Base-by-base conservation (phyloP, 1,140 invertebrate species). In the Aphelenchoides besseyi region DNA sequence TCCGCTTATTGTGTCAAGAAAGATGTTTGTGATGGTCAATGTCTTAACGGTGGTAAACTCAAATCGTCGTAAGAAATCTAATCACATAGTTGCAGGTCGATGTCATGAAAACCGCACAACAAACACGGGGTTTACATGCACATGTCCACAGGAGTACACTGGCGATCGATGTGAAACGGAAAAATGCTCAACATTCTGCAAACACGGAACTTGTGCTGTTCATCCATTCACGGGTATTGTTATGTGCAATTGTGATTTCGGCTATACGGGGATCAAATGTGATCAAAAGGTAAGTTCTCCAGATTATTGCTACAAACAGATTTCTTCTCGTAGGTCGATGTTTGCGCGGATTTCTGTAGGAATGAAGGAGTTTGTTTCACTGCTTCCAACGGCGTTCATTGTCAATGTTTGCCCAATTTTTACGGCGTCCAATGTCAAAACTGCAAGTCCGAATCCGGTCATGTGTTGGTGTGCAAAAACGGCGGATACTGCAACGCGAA, bases 21-120 rank as follows among this genome's bases (percentile, higher is more conserved):
- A 67, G 35, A 61, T 3, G 36, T 33, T 29, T 62, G 59, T 62
- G 59, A 62, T 18, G 59, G 59, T 0, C 29, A 62, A 62, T 62
- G 59, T 29, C 26, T 18, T 2, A 29, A 62, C 12, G 59, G 59
- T 3, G 59, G 36, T n/a, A n/a, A n/a, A n/a, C n/a, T n/a, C n/a
- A n/a, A n/a, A n/a, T n/a, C n/a, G n/a, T n/a, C n/a, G n/a, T n/a
- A n/a, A n/a, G n/a, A n/a, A n/a, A n/a, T n/a, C n/a, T n/a, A n/a
- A n/a, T n/a, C n/a, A n/a, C n/a, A n/a, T n/a, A n/a, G n/a, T n/a
- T n/a, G n/a, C n/a, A n/a, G n/a, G n/a, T n/a, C n/a, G n/a, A n/a
- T n/a, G n/a, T n/a, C n/a, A n/a, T n/a, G n/a, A n/a, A n/a, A n/a
- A n/a, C n/a, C n/a, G n/a, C n/a, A n/a, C n/a, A n/a, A n/a, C n/a